Evolutionary conservation across 2,888 invertebrate genomes (phyloP).

Genomic region (Polydrusus tereticollis): DNA sequence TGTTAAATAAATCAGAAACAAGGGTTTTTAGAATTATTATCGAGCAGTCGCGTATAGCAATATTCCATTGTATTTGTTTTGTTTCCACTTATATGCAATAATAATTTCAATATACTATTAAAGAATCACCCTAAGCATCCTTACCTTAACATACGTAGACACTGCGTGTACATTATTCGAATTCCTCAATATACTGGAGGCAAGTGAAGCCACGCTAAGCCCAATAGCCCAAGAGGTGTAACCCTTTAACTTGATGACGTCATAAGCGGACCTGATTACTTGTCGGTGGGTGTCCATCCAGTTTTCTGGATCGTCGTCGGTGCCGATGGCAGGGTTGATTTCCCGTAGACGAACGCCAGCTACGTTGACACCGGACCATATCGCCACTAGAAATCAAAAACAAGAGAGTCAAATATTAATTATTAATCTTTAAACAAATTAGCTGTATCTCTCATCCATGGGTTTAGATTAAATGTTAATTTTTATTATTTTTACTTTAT

Average conservation of each 20-base stretch:
- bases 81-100: no score
- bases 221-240: conserved; percentile 95
- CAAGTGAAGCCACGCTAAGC: conserved; percentile 77
- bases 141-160: conserved; percentile 82
- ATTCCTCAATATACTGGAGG: conserved; percentile 80
- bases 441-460: no score
- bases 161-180: conserved; percentile 82
- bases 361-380: conserved; percentile 95
- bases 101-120: no score
- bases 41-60: no score
- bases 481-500: no score
- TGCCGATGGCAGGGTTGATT: conserved; percentile 81
- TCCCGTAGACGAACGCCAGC: conserved; percentile 89
- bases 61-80: no score
- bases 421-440: no score
- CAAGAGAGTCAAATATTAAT: no score
- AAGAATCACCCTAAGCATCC: no score
- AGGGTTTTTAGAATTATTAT: no score
- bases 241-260: conserved; percentile 89
- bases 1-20: no score
- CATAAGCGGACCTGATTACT: conserved; percentile 89
- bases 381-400: conserved; percentile 75
- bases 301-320: conserved; percentile 79
- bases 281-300: conserved; percentile 85
- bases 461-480: no score